Percentiles rank a stretch among this genome's conserved stretches.
Conservation (phyloP, 2,113 vertebrate genomes). For the Prietella phreatophila region DNA sequence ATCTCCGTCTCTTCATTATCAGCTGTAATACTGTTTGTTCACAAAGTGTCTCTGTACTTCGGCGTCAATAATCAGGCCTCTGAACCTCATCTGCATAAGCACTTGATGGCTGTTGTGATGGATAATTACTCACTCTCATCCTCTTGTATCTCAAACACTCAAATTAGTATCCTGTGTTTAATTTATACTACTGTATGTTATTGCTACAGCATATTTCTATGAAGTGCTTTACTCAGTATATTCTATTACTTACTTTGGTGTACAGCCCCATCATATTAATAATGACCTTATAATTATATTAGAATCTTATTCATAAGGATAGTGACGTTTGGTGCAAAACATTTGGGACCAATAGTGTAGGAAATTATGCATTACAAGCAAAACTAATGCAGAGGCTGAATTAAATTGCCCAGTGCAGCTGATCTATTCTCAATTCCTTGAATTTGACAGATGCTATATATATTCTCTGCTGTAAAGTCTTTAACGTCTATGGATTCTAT, state of each 20-base stretch:
- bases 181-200: neutral
- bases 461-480: conserved; percentile 15
- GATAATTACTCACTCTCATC: conserved; percentile 1
- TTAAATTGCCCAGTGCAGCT: conserved; percentile 23
- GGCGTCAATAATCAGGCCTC: conserved; percentile 9
- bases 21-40: neutral
- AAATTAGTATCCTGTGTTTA: neutral
- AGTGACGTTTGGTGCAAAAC: neutral
- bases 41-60: conserved; percentile 14
- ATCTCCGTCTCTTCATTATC: neutral
- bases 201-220: neutral
- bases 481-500: conserved; percentile 3
- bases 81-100: conserved; percentile 20
- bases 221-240: neutral
- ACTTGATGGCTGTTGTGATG: conserved; percentile 18
- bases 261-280: neutral
- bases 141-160: conserved; percentile 4
- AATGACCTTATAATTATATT: neutral
- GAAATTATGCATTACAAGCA: conserved; percentile 12
- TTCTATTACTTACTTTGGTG: neutral
- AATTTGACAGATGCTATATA: conserved; percentile 26
- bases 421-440: conserved; percentile 20
- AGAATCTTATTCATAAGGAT: neutral
- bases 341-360: neutral
- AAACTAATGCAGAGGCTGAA: conserved; percentile 4